Conservation (phyloP, 2,113 vertebrate genomes). For the Gasterosteus aculeatus region DNA sequence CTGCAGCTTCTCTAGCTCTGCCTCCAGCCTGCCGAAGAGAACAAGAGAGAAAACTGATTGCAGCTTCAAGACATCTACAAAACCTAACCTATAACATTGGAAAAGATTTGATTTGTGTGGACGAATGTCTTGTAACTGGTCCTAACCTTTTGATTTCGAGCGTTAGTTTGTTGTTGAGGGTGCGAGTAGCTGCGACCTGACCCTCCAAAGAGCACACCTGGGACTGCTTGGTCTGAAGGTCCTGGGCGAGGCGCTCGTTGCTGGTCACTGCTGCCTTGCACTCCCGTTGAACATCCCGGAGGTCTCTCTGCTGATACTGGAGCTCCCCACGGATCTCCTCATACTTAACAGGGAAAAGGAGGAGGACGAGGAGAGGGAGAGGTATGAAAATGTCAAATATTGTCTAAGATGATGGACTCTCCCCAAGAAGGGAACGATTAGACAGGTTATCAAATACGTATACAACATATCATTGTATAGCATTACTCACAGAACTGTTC, state of each 20-base stretch:
- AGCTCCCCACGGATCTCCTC: slow-evolving; percentile 79
- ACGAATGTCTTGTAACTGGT: not conserved
- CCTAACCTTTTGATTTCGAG: slow-evolving; percentile 83
- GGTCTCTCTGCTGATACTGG: slow-evolving; percentile 70
- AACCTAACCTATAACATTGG: not conserved
- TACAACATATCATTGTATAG: not conserved
- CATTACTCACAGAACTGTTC: not conserved
- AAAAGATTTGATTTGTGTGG: not conserved
- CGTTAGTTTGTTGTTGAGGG: slow-evolving; percentile 73
- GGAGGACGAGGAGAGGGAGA: not conserved
- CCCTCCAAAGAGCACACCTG: slow-evolving; percentile 82
- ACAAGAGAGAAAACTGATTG: not conserved
- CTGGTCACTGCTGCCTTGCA: slow-evolving; percentile 50
- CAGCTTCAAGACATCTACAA: not conserved
- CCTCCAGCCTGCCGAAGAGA: slow-evolving; percentile 74
- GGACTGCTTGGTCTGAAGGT: slow-evolving; percentile 80
- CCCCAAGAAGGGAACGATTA: not conserved
- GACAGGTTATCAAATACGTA: not conserved
- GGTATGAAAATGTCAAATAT: not conserved
- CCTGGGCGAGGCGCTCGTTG: slow-evolving; percentile 74
- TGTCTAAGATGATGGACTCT: not conserved
- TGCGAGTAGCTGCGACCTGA: slow-evolving; percentile 78
- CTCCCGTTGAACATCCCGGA: slow-evolving; percentile 71
- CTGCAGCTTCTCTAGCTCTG: slow-evolving; percentile 82
- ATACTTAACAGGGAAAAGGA: slow-evolving; percentile 43